These are phyloP conservation scores for Alauda arvensis DNA, from an alignment of 2,797 vertebrate species.

Conservation along the genomic window DNA sequence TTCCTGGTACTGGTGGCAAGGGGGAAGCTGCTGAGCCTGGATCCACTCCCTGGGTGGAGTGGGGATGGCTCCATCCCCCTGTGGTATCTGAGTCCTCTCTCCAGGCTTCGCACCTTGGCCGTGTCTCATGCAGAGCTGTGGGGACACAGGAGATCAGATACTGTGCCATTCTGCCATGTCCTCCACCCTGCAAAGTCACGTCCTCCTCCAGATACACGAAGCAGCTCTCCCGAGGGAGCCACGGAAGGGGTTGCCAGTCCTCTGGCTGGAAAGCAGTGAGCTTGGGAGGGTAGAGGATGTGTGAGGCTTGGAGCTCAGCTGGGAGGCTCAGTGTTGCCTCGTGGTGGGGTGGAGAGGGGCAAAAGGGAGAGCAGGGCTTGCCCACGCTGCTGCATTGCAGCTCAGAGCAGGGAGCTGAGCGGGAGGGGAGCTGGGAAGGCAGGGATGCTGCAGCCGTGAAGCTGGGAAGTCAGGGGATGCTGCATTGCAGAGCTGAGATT, in stretches of 20 bases:
- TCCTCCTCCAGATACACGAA: not conserved
- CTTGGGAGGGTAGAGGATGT: not conserved
- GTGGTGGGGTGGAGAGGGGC: not conserved
- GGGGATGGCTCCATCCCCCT: not conserved
- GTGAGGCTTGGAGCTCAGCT: rapidly evolving
- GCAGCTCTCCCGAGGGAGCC: not conserved
- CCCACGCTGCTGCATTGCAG: slow-evolving; percentile 43
- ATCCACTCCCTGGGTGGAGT: not conserved
- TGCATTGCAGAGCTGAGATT: slow-evolving; percentile 58
- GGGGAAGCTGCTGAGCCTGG: not conserved
- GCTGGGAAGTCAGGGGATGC: slow-evolving; percentile 45
- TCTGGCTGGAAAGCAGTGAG: not conserved
- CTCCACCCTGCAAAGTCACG: not conserved
- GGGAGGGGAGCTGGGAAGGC: slow-evolving; percentile 26
- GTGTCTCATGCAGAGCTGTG: not conserved
- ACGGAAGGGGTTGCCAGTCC: not conserved
- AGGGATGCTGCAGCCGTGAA: slow-evolving; percentile 30
- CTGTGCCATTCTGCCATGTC: rapidly evolving
- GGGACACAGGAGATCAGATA: not conserved
- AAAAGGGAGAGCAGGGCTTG: not conserved
- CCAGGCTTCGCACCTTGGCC: not conserved
- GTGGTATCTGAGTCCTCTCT: not conserved
- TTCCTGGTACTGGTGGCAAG: not conserved
- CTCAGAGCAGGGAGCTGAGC: not conserved
- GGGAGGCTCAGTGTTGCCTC: not conserved